A percentile compares a stretch with the other conserved stretches of the same genome.
These are phyloP conservation scores for Apodemus speciosus DNA, from an alignment of 2,113 vertebrate genomes.

Conservation along the genomic window DNA sequence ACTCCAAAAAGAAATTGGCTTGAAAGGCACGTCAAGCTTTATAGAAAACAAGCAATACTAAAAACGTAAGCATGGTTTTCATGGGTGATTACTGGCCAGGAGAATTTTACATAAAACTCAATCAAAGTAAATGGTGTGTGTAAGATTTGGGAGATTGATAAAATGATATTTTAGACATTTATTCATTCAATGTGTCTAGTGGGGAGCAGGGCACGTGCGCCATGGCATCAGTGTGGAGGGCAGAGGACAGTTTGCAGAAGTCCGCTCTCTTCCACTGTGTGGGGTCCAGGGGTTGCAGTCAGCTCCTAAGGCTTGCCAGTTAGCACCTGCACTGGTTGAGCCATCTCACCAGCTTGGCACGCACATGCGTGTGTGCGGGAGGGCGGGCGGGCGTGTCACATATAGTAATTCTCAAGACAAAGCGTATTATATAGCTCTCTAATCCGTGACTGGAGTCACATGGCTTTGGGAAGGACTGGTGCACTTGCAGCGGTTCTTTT, in stretches of 20 bases:
- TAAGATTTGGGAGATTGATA: background rate
- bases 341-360: background rate
- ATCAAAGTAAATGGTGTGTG: background rate
- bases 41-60: background rate
- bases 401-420: background rate
- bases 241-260: background rate
- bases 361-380: background rate
- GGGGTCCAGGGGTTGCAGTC: background rate
- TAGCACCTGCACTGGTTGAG: background rate
- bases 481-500: background rate
- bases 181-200: background rate
- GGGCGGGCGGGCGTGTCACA: background rate
- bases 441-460: background rate
- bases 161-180: background rate
- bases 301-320: background rate
- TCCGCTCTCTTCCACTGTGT: background rate
- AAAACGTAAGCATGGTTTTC: conserved; percentile 22
- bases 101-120: conserved; percentile 20
- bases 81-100: background rate
- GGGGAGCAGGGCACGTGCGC: background rate
- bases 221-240: background rate
- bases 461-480: background rate
- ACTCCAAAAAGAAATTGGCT: background rate
- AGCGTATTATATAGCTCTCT: background rate
- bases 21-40: background rate